These are phyloP conservation scores for Alviniconcha strummeri DNA, from an alignment of 2,888 invertebrate species.

Conservation along the genomic window DNA sequence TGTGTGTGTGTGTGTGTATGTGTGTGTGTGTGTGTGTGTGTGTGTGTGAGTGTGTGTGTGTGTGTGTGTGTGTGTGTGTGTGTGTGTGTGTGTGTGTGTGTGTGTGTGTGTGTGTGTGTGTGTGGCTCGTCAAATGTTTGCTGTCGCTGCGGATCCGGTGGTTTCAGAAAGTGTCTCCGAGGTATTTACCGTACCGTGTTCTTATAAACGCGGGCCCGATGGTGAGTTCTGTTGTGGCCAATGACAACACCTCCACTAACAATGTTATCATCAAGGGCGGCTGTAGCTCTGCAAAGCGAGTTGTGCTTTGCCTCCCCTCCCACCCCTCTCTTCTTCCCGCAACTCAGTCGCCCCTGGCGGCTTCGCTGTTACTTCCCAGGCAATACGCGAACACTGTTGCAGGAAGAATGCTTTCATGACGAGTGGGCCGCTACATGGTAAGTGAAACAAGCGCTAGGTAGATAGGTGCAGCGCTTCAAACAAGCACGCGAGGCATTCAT, in stretches of 20 bases:
- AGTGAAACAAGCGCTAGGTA: constrained; percentile 27
- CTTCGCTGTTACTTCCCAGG: too few relatives aligned
- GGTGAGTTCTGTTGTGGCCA: background rate
- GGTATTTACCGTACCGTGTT: too few relatives aligned
- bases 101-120: background rate
- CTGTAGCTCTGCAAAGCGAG: too few relatives aligned
- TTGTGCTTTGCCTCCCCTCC: too few relatives aligned
- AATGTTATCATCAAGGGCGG: too few relatives aligned
- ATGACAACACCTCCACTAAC: too few relatives aligned
- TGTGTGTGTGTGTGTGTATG: background rate
- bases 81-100: background rate
- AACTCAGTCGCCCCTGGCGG: too few relatives aligned
- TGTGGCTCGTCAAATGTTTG: too few relatives aligned
- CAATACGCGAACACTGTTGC: background rate
- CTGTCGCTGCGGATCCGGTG: too few relatives aligned
- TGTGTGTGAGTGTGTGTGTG: background rate
- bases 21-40: background rate
- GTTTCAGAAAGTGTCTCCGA: too few relatives aligned
- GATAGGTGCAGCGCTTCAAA: constrained; percentile 33
- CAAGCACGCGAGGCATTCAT: constrained; percentile 29
- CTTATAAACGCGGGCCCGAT: too few relatives aligned
- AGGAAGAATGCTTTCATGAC: constrained; percentile 11
- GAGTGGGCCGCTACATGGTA: background rate
- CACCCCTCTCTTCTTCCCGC: too few relatives aligned
- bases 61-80: constrained; percentile 9